Evolutionary conservation across 2,888 invertebrate species (phyloP).

Genomic region (Doris montereyensis): DNA sequence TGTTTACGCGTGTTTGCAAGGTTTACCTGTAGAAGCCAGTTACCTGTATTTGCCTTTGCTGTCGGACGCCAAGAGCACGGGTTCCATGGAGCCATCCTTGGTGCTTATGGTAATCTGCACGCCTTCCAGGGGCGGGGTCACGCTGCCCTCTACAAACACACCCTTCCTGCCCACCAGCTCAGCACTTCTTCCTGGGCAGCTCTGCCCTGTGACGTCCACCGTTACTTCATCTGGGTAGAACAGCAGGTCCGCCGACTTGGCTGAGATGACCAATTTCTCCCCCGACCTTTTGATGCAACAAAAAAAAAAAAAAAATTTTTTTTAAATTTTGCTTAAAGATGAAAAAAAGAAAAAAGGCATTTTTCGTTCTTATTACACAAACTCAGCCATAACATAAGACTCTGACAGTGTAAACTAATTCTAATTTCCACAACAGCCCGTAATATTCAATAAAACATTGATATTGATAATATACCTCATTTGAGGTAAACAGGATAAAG

Average conservation of each 20-base stretch:
- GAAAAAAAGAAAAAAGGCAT: neutral
- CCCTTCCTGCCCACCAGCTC: constrained; percentile 66
- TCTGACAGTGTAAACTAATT: no score
- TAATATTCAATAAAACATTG: no score
- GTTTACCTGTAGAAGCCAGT: no score
- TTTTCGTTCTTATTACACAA: neutral
- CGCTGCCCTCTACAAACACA: constrained; percentile 77
- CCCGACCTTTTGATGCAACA: constrained; percentile 65
- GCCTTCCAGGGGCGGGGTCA: constrained; percentile 76
- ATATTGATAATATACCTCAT: no score
- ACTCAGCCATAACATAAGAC: neutral
- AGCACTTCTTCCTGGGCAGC: constrained; percentile 64
- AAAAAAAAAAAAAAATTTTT: neutral
- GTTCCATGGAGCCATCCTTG: constrained; percentile 57
- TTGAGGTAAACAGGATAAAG: no score
- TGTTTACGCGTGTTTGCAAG: no score
- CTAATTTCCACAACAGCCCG: no score
- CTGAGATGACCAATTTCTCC: constrained; percentile 78
- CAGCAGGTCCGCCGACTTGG: constrained; percentile 81
- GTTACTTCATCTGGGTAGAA: constrained; percentile 80
- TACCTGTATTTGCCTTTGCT: constrained; percentile 81
- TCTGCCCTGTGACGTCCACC: constrained; percentile 76
- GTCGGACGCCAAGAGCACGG: constrained; percentile 76
- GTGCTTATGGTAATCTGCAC: constrained; percentile 71
- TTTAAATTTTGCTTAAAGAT: neutral